Evolutionary conservation across 2,797 vertebrate genomes (phyloP), one percentile per base, ranked within the genome.

Genomic region (Premnoplex brunnescens): DNA sequence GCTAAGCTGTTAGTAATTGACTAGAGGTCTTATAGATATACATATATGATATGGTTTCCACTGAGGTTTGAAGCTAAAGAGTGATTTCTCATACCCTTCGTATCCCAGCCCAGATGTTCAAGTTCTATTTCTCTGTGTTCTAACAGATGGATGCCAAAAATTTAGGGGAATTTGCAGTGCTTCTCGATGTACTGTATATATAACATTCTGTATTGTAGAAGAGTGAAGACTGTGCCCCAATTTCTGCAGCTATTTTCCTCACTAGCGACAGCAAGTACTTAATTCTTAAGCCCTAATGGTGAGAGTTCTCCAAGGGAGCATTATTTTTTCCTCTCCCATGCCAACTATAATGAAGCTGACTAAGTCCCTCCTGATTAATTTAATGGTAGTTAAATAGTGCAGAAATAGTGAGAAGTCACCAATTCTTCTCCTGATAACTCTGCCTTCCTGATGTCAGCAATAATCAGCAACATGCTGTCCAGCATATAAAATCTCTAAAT

Each of bases 311-410:
- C 60, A 92, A 84, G 72, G 90, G 18, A 89, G 81, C 17, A 49
- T 90, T 90, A 91, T 69, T 95, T 92, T 93, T 84, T 49, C 63
- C 44, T 94, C 41, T 79, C 76, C 24, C 30, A 79, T 58, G 74
- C 81, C 28, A 74, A 49, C 39, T 66, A 34, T 88, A 93, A 59
- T 37, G 28, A 62, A 93, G 62, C 64, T 96, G 83, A 80, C 91
- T 90, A 95, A 90, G 64, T 94, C 79, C 86, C 74, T 95, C 63
- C 80, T 87, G 94, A 85, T 77, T 77, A 95, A 95, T 97, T 96
- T 95, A 94, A 82, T 88, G 88, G 78, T 46, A 88, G 59, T 74
- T 85, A 96, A 96, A 75, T 74, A 93, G 89, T 95, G 91, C 85
- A 95, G 94, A 93, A 96, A 96, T 89, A 88, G 91, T 63, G 54